These are phyloP conservation scores for Clamator glandarius DNA, from an alignment of 2,797 vertebrate species.

Conservation along the genomic window DNA sequence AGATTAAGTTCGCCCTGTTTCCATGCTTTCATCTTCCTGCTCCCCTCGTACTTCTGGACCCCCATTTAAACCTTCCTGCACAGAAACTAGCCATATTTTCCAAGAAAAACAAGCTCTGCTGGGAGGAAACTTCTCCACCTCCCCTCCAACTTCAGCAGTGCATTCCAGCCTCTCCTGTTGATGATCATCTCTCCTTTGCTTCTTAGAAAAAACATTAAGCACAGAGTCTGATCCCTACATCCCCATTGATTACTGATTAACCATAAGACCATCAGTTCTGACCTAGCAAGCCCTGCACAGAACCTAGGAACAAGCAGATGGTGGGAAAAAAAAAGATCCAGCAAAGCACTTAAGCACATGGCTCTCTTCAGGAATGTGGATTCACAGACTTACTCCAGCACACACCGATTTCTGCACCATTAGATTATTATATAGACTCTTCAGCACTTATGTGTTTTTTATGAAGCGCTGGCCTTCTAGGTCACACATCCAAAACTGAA, in stretches of 20 bases:
- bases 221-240: not conserved
- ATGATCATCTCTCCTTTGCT: not conserved
- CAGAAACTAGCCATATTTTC: not conserved
- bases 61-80: not conserved
- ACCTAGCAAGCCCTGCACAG: constrained; percentile 24
- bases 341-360: constrained; percentile 38
- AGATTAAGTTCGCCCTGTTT: not conserved
- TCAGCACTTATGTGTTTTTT: not conserved
- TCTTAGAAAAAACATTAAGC: constrained; percentile 32
- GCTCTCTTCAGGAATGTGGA: constrained; percentile 59
- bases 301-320: constrained; percentile 45
- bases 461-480: not conserved
- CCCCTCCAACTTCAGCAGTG: not conserved
- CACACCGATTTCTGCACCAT: not conserved
- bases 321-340: constrained; percentile 36
- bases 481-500: not conserved
- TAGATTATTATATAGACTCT: not conserved
- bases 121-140: not conserved
- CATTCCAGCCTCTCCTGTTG: not conserved
- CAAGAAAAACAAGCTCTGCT: not conserved
- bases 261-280: not conserved
- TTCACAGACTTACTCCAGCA: constrained; percentile 33
- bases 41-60: not conserved
- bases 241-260: constrained; percentile 32
- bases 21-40: not conserved